phyloP scores from a whole-genome alignment of 2,113 vertebrate species.

The Bufo bufo region DNA sequence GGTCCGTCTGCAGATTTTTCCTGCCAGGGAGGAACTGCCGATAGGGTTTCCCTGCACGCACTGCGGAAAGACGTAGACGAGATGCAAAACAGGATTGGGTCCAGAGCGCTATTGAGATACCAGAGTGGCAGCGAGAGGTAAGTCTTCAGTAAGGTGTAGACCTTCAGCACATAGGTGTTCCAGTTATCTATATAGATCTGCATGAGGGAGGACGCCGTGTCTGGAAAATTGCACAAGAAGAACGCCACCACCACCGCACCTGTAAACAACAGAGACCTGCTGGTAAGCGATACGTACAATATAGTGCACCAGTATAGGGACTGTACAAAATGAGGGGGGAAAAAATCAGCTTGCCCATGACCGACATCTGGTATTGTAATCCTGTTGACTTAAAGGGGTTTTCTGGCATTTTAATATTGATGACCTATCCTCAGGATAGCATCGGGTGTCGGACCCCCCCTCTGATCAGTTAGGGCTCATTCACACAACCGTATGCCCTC shows the following conservation, averaged over 20 bases:
- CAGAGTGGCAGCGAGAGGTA: slow-evolving; percentile 77
- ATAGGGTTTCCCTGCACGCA: slow-evolving; percentile 73
- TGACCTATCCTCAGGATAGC: too few species aligned
- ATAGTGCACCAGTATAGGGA: neutral
- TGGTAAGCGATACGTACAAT: neutral
- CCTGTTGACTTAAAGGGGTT: too few species aligned
- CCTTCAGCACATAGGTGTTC: slow-evolving; percentile 67
- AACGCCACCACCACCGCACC: slow-evolving; percentile 75
- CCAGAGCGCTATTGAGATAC: slow-evolving; percentile 76
- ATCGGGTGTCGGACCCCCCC: too few species aligned
- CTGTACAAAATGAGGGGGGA: neutral
- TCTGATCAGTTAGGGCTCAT: too few species aligned
- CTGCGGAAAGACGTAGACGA: slow-evolving; percentile 75
- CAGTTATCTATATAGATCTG: slow-evolving; percentile 74
- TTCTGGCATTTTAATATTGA: too few species aligned
- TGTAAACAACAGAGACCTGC: slow-evolving; percentile 53
- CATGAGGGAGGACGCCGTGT: slow-evolving; percentile 77
- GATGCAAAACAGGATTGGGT: slow-evolving; percentile 77
- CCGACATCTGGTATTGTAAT: too few species aligned
- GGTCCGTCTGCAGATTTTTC: slow-evolving; percentile 37
- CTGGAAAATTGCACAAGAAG: slow-evolving; percentile 77
- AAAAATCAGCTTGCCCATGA: too few species aligned
- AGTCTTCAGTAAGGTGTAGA: slow-evolving; percentile 74
- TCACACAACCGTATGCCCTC: too few species aligned
- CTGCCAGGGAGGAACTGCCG: slow-evolving; percentile 59